Evolutionary conservation across 2,797 vertebrate species (phyloP), one percentile per base, ranked within the genome.

Genomic region (Pteropus rufus): DNA sequence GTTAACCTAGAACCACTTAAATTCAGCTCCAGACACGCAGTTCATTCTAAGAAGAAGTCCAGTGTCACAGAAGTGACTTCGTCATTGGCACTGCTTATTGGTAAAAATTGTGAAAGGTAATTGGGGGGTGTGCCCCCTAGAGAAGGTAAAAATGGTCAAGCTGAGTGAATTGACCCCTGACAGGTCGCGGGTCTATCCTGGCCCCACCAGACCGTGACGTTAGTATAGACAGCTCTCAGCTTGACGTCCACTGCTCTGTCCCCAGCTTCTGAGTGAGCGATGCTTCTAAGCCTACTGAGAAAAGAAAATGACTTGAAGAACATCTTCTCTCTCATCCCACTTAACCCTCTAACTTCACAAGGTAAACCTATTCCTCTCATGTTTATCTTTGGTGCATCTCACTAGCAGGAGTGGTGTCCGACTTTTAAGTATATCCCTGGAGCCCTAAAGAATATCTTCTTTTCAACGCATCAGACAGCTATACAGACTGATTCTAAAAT

Each of bases 171-270:
- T 72, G 60, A n/a, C 62, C 54, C 46, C 26, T 23, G 21, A 52
- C 10, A 39, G 60, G 15, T 70, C 23, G 10, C 14, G 10, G 4
- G 31, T 70, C 36, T 21, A 1, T 9, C 3, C 36, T 70, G 24
- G 5, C 2, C 60, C 14, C 36, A 0, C 31, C 21, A 69, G 15
- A 46, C 21, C 3, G 24, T 52, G 10, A 21, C 0, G 1, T 60
- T 5, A 19, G 6, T n/a, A 10, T 4, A 23, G 11, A 23, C 23
- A 67, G 52, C 2, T 5, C 8, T 56, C 56, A 16, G 11, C 14
- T 24, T 36, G 6, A 84, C 10, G 2, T 9, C 2, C 19, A 10
- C 1, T 64, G 46, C 9, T 60, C 49, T 80, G 3, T 73, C 77
- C 26, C 49, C 44, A 52, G 39, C 36, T 93, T 76, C n/a, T 16